Conservation (phyloP, 2,113 vertebrate genomes). For the Mustelus asterias region DNA sequence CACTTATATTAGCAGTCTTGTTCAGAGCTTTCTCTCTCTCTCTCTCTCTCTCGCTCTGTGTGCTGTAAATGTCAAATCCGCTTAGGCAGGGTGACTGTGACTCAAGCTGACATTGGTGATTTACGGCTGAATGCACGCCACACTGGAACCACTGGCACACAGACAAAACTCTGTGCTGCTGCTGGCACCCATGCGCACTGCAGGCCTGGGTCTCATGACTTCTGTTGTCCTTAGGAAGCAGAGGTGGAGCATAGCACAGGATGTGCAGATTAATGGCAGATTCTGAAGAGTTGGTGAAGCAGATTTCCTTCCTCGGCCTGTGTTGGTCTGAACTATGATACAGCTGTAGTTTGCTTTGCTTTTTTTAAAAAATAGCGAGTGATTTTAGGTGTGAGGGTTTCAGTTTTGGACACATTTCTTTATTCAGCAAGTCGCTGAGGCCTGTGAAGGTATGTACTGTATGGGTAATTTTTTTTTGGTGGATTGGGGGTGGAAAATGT, state of each 20-base stretch:
- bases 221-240: conserved; percentile 37
- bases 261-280: conserved; percentile 38
- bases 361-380: conserved; percentile 13
- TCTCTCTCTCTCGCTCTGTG: neutral
- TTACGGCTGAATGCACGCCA: conserved; percentile 35
- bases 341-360: conserved; percentile 15
- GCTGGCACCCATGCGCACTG: conserved; percentile 37
- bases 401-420: conserved; percentile 27
- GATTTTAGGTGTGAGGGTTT: conserved; percentile 27
- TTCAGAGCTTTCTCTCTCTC: neutral
- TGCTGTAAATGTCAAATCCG: conserved; percentile 36
- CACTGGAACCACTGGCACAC: conserved; percentile 27
- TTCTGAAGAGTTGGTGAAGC: conserved; percentile 38
- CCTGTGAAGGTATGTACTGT: conserved; percentile 37
- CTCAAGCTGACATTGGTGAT: conserved; percentile 37
- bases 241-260: conserved; percentile 37
- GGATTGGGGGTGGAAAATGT: neutral
- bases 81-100: conserved; percentile 31
- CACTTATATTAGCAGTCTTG: conserved; percentile 5
- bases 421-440: conserved; percentile 15
- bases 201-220: conserved; percentile 36
- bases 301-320: conserved; percentile 28
- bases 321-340: neutral
- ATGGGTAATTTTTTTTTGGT: neutral
- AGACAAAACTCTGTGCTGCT: conserved; percentile 33